phyloP scores from a whole-genome alignment of 2,888 invertebrate genomes.

The Pachliopta kotzebuea region DNA sequence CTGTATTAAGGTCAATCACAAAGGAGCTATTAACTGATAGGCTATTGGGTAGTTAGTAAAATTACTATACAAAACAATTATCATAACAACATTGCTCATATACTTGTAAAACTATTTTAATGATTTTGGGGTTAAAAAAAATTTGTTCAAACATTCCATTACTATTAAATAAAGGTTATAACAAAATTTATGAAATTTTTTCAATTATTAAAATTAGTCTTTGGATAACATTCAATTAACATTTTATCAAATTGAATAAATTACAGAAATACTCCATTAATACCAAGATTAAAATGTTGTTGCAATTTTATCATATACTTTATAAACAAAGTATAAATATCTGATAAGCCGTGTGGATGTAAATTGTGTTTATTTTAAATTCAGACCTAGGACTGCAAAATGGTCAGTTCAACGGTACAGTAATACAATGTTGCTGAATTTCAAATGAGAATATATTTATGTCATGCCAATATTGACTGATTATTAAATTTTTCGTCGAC shows the following conservation, averaged over 20 bases:
- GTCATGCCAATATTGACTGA: slow-evolving; percentile 2
- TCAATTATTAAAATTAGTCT: background rate
- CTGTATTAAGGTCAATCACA: no score
- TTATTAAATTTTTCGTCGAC: slow-evolving; percentile 17
- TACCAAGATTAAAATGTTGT: slow-evolving; percentile 24
- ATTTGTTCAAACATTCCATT: no score
- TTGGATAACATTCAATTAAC: background rate
- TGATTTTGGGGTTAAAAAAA: no score
- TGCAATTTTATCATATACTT: slow-evolving; percentile 18
- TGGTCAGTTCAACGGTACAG: slow-evolving; percentile 9
- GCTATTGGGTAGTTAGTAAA: no score
- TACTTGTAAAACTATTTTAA: no score
- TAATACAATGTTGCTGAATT: slow-evolving; percentile 18
- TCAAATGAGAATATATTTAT: slow-evolving; percentile 27
- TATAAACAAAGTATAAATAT: slow-evolving; percentile 26
- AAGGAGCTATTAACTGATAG: no score
- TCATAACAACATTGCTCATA: no score
- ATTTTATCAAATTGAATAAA: slow-evolving; percentile 18
- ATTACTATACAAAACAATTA: no score
- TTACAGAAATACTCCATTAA: slow-evolving; percentile 14
- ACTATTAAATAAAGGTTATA: no score
- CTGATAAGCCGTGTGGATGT: slow-evolving; percentile 12
- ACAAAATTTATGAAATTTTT: no score
- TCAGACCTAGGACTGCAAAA: slow-evolving; percentile 3
- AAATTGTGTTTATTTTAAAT: slow-evolving; percentile 22